phyloP scores from a whole-genome alignment of 2,113 vertebrate genomes.

The Mormoops blainvillei region DNA sequence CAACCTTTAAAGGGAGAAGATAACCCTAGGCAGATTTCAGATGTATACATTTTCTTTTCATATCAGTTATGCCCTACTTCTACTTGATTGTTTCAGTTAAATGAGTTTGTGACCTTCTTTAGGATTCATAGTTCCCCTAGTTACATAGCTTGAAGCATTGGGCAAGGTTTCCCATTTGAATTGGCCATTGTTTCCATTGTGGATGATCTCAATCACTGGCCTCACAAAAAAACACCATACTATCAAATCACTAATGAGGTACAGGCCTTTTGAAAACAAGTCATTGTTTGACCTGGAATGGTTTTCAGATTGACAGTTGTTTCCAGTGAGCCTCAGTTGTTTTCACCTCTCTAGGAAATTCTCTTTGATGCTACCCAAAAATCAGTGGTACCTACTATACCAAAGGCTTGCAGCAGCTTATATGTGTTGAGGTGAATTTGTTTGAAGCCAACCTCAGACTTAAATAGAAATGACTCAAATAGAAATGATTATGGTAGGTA shows the following conservation, averaged over 20 bases:
- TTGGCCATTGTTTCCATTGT: neutral
- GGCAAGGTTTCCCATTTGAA: neutral
- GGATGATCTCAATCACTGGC: neutral
- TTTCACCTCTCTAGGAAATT: slow-evolving; percentile 47
- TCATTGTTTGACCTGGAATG: neutral
- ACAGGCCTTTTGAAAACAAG: neutral
- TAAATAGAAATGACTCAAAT: slow-evolving; percentile 75
- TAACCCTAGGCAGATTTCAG: neutral
- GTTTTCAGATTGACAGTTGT: neutral
- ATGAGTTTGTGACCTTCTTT: neutral
- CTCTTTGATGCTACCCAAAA: neutral
- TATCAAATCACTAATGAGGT: neutral
- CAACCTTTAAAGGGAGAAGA: neutral
- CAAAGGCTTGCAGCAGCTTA: slow-evolving; percentile 33
- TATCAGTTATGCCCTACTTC: neutral
- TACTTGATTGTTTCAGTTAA: neutral
- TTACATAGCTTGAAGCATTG: neutral
- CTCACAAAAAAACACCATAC: neutral
- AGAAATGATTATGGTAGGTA: slow-evolving; percentile 66
- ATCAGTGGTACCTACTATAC: neutral
- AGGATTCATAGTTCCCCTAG: neutral
- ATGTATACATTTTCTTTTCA: neutral
- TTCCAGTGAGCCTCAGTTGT: neutral
- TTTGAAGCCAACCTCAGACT: slow-evolving; percentile 67
- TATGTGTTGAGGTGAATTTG: slow-evolving; percentile 60